These are phyloP conservation scores for Laupala kohalensis DNA, from an alignment of 1,140 invertebrate species.

Conservation along the genomic window DNA sequence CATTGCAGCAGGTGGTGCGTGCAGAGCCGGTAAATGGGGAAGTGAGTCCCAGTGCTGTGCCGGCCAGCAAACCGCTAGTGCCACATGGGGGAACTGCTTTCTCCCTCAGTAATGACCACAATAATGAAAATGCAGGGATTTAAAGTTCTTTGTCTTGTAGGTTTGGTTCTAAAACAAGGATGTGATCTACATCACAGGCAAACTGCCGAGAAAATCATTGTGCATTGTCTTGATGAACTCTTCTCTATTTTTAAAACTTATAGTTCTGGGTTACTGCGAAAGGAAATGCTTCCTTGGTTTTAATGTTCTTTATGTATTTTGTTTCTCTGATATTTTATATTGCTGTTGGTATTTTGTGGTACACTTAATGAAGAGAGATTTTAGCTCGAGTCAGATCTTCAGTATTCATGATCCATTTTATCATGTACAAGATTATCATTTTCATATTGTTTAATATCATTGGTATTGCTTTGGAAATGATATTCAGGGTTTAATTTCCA, in stretches of 20 bases:
- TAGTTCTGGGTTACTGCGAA: neutral
- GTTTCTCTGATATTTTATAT: neutral
- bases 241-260: neutral
- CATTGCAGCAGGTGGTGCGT: slow-evolving; percentile 42
- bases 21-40: slow-evolving; percentile 1
- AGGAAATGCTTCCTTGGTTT: neutral
- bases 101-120: slow-evolving; percentile 2
- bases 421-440: neutral
- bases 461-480: neutral
- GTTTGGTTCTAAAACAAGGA: neutral
- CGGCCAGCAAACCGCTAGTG: slow-evolving; percentile 1
- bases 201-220: neutral
- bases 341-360: no score
- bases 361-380: no score
- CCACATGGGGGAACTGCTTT: neutral
- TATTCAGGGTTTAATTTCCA: neutral
- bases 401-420: neutral
- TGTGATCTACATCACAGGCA: neutral
- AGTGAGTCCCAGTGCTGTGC: slow-evolving; percentile 1
- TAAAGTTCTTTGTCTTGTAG: neutral
- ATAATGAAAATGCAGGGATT: slow-evolving; percentile 2
- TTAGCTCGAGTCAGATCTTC: no score
- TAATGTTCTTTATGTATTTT: neutral
- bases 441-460: neutral
- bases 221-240: neutral